phyloP scores from a whole-genome alignment of 2,888 invertebrate species.

The Plagodis pulveraria region DNA sequence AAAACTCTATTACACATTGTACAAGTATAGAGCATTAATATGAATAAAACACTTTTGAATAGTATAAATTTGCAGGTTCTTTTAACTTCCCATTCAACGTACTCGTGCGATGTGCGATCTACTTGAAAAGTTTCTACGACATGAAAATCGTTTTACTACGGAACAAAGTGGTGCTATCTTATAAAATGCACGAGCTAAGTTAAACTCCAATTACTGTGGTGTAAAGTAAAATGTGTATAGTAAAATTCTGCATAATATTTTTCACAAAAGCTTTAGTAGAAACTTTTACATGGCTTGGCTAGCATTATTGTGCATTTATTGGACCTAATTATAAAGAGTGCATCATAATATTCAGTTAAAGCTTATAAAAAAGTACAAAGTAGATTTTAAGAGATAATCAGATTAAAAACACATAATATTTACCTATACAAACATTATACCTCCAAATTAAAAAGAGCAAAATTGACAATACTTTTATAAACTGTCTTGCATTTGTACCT shows the following conservation, averaged over 20 bases:
- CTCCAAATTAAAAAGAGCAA: neutral
- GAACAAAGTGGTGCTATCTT: constrained; percentile 23
- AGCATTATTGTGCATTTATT: neutral
- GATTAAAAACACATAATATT: too few species aligned
- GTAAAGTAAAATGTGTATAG: constrained; percentile 3
- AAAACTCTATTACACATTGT: too few species aligned
- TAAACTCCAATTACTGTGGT: too few species aligned
- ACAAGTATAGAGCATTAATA: too few species aligned
- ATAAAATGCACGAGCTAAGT: constrained; percentile 9
- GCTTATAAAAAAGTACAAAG: too few species aligned
- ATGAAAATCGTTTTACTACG: constrained; percentile 56
- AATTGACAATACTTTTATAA: too few species aligned
- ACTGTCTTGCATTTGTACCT: neutral
- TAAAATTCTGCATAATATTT: constrained; percentile 3
- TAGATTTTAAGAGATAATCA: too few species aligned
- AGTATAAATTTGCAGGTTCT: constrained; percentile 38
- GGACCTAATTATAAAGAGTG: too few species aligned
- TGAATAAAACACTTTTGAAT: too few species aligned
- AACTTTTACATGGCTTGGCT: constrained; percentile 4
- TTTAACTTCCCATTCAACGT: constrained; percentile 38
- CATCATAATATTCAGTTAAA: too few species aligned
- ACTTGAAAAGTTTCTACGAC: constrained; percentile 51
- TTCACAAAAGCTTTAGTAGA: neutral
- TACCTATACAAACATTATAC: neutral
- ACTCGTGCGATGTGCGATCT: constrained; percentile 42